A percentile compares a stretch with the other conserved stretches of the same genome.
Conservation (phyloP, 2,113 vertebrate species). For the Psophia crepitans region DNA sequence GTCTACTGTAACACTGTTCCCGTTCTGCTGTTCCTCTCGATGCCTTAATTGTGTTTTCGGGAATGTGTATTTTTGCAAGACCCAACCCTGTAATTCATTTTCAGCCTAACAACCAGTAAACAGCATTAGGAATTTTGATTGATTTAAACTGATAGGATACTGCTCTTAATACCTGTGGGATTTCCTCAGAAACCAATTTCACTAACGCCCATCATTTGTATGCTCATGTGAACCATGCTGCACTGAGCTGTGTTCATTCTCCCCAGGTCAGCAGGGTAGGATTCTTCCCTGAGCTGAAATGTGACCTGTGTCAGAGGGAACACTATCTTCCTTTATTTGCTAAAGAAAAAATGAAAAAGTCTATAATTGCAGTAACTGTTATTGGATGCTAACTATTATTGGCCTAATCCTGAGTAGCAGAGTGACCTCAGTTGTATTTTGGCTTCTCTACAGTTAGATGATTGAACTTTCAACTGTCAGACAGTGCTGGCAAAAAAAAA, state of each 20-base stretch:
- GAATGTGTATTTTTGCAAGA: not conserved
- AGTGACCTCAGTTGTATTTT: not conserved
- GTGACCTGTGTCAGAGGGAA: not conserved
- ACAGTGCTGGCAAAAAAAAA: not conserved
- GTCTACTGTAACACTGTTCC: accelerated
- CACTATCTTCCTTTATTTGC: not conserved
- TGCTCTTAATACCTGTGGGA: not conserved
- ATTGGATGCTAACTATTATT: not conserved
- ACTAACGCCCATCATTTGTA: not conserved
- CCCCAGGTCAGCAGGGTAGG: not conserved
- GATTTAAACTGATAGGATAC: not conserved
- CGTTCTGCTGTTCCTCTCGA: not conserved
- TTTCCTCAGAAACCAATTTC: not conserved
- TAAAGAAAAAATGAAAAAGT: not conserved
- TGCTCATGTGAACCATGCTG: not conserved
- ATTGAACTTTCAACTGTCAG: not conserved
- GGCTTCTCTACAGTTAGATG: not conserved
- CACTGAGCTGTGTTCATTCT: not conserved
- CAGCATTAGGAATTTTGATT: not conserved
- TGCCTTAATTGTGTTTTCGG: not conserved
- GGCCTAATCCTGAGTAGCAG: not conserved
- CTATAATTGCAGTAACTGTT: not conserved
- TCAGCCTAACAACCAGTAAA: not conserved
- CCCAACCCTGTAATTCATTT: not conserved
- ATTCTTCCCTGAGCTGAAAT: not conserved